Evolutionary conservation across 2,113 vertebrate genomes (phyloP).

Genomic region (Rallus limicola): DNA sequence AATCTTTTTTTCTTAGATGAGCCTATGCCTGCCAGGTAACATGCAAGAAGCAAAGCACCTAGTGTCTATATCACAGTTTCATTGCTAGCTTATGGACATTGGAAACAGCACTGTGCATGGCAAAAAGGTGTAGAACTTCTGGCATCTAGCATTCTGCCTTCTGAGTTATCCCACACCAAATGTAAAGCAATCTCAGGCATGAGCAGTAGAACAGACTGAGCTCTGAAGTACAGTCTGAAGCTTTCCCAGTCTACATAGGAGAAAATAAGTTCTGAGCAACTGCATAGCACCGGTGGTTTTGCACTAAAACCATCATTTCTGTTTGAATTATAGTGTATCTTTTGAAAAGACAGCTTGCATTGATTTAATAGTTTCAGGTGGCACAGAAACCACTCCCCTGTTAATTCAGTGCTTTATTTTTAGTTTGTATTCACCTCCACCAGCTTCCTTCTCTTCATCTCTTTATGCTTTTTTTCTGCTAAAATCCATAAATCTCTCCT

Average conservation of each 20-base stretch:
- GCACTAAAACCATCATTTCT: background rate
- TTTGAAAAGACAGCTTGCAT: background rate
- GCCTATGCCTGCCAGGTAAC: background rate
- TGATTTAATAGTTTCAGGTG: background rate
- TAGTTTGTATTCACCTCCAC: background rate
- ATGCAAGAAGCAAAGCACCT: background rate
- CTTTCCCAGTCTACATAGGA: background rate
- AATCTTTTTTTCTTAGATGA: background rate
- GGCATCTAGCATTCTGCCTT: background rate
- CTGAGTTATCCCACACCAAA: background rate
- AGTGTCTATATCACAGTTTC: background rate
- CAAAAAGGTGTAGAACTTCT: background rate
- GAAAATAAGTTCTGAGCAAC: background rate
- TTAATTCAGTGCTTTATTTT: background rate
- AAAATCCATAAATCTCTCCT: slow-evolving; percentile 4
- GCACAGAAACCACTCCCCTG: background rate
- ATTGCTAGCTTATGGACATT: background rate
- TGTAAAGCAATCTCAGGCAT: background rate
- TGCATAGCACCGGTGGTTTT: background rate
- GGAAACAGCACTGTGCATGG: background rate
- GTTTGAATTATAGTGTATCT: background rate
- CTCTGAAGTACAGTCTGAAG: background rate
- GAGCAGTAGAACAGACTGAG: background rate
- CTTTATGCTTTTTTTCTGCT: background rate
- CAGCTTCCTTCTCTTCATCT: background rate